Evolutionary conservation across 2,888 invertebrate genomes (phyloP).

Genomic region (Neria commutata): DNA sequence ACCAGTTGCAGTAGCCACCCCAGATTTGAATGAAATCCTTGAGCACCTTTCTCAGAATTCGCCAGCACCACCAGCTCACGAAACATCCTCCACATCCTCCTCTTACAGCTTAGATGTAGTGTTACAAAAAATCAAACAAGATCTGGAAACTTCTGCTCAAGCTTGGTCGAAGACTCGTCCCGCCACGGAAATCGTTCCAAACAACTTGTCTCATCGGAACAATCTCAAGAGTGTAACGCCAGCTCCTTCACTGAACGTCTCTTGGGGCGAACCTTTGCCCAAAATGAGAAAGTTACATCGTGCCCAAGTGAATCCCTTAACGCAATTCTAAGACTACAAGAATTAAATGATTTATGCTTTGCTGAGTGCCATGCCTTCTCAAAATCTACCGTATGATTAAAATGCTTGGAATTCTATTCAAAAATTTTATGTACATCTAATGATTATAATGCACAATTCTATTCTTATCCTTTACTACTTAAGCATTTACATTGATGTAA

Average conservation of each 20-base stretch:
- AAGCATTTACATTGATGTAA: no score
- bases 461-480: no score
- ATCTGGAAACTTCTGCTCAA: slow-evolving; percentile 44
- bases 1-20: slow-evolving; percentile 8
- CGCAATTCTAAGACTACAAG: slow-evolving; percentile 33
- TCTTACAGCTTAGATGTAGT: slow-evolving; percentile 42
- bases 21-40: slow-evolving; percentile 29
- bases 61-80: neutral
- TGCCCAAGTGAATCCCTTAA: slow-evolving; percentile 39
- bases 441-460: no score
- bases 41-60: slow-evolving; percentile 21
- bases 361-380: no score
- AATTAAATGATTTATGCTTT: slow-evolving; percentile 24
- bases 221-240: slow-evolving; percentile 17
- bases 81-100: slow-evolving; percentile 31
- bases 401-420: no score
- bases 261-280: slow-evolving; percentile 45
- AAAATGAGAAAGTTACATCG: slow-evolving; percentile 38
- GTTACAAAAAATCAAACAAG: slow-evolving; percentile 43
- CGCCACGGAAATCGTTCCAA: neutral
- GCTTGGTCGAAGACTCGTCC: slow-evolving; percentile 41
- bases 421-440: no score
- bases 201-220: slow-evolving; percentile 20
- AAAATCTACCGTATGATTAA: no score
- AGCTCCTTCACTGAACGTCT: slow-evolving; percentile 38